Base-by-base conservation (phyloP, 2,888 invertebrate genomes). In the Globia sparganii region DNA sequence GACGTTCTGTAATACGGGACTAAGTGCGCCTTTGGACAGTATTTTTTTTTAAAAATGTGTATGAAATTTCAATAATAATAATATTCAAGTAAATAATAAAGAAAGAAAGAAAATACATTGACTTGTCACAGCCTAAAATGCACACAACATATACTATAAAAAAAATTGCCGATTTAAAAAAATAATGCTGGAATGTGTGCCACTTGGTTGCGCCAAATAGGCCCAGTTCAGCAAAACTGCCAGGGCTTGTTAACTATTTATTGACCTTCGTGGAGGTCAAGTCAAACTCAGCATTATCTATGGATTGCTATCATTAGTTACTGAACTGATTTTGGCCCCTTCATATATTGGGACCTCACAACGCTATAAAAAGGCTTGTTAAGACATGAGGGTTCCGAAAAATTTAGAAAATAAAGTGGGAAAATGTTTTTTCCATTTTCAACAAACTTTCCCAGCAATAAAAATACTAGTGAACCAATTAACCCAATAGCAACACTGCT, bases 251-350 rank as follows among this genome's bases (percentile, higher is more conserved):
- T 59, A 8, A 18, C 0, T 31, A 31, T 31, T 58, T 58, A 58
- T 28, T 28, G 28, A 62, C 43, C 40, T 74, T 74, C 61, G 61
- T 31, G 13, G 37, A 75, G 49, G 61, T 49, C 28, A 58, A 31
- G 4, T 61, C 34, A 25, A 59, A n/a, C n/a, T n/a, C n/a, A n/a
- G 5, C 25, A 18, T 37, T 65, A 75, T 53, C 34, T 56, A n/a
- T 34, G 18, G 5, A 34, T 56, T 58, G 71, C 31, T 25, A 31
- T 72, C 40, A 56, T 25, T 37, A 37, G n/a, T 34, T 37, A 28
- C 28, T 15, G 21, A 34, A 28, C 21, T 49, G 28, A 67, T 37
- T 34, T 21, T 37, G 9, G n/a, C 0, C 28, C 46, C 37, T 46
- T 21, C 1, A 21, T 25, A 43, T 18, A 40, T 28, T 2, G 58